Percentiles rank a stretch among this genome's conserved stretches.
These are phyloP conservation scores for Nymphalis io DNA, from an alignment of 1,140 invertebrate species.

Conservation along the genomic window DNA sequence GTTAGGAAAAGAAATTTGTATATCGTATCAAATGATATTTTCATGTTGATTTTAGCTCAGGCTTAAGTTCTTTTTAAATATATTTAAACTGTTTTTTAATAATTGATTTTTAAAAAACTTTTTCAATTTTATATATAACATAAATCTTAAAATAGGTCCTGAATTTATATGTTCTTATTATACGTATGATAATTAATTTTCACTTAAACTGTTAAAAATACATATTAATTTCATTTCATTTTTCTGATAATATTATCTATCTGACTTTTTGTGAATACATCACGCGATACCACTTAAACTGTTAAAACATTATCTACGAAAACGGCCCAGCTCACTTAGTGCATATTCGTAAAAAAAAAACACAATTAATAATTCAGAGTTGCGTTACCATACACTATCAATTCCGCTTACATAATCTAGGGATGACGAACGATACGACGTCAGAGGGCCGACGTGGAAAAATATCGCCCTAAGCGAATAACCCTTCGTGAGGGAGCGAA, in stretches of 20 bases:
- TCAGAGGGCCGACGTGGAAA: constrained; percentile 53
- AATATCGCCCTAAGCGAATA: constrained; percentile 75
- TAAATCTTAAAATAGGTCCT: too few relatives aligned
- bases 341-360: constrained; percentile 11
- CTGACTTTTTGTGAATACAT: too few relatives aligned
- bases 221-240: too few relatives aligned
- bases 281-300: too few relatives aligned
- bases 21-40: constrained; percentile 43
- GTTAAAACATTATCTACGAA: background rate
- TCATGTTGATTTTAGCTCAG: constrained; percentile 12
- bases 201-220: too few relatives aligned
- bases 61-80: background rate
- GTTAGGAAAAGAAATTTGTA: constrained; percentile 55
- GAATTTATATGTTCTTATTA: too few relatives aligned
- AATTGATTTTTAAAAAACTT: too few relatives aligned
- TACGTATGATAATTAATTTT: too few relatives aligned
- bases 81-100: background rate
- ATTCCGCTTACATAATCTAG: constrained; percentile 55
- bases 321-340: background rate
- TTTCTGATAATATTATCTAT: too few relatives aligned
- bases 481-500: constrained; percentile 52
- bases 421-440: constrained; percentile 53
- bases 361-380: constrained; percentile 40
- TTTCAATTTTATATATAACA: too few relatives aligned
- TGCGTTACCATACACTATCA: constrained; percentile 37